Base-by-base conservation (phyloP, 2,888 invertebrate species). In the Phortica magna region DNA sequence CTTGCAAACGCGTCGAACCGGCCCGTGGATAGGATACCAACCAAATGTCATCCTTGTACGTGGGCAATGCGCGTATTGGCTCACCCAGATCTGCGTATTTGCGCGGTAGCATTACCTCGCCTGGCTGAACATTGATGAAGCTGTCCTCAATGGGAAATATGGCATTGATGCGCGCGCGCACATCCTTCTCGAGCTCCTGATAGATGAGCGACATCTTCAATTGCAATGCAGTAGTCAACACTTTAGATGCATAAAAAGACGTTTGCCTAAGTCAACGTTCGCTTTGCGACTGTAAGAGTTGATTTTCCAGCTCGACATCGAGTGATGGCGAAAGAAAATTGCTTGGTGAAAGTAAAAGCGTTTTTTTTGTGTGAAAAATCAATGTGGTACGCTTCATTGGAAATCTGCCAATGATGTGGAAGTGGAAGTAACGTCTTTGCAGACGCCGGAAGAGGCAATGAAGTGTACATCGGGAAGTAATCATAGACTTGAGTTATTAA, bases 1-100 rank as follows among this genome's bases (percentile, higher is more conserved):
- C 98, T 89, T 98, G 97, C 0, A 96, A 95, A 98, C 98, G 98
- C 0, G 98, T 98, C 31, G 98, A 98, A 14, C 98, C 98, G 84
- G 97, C 97, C 87, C 98, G 94, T 0, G 98, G 98, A 93, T 96
- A 97, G 10, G 97, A 97, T 65, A 96, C 94, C 90, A 98, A 93
- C 95, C 97, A 97, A 0, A 97, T 94, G 90, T 98, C 98, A 82
- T 95, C 95, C 4, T 94, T 93, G 74, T 94, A 92, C 2, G 97
- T 94, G 75, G 95, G 93, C 89, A 97, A 94, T 76, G 96, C 94
- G 76, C 95, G 90, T 76, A 97, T 95, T 82, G 94, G 94, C 82
- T 95, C 94, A 0, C 95, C 95, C 53, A 96, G 93, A 14, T 94
- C 94, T 83, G 93, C 93, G 84, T 94, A 96, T 83, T 94, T 94